Evolutionary conservation across 2,797 vertebrate species (phyloP).

Genomic region (Sitta carolinensis): DNA sequence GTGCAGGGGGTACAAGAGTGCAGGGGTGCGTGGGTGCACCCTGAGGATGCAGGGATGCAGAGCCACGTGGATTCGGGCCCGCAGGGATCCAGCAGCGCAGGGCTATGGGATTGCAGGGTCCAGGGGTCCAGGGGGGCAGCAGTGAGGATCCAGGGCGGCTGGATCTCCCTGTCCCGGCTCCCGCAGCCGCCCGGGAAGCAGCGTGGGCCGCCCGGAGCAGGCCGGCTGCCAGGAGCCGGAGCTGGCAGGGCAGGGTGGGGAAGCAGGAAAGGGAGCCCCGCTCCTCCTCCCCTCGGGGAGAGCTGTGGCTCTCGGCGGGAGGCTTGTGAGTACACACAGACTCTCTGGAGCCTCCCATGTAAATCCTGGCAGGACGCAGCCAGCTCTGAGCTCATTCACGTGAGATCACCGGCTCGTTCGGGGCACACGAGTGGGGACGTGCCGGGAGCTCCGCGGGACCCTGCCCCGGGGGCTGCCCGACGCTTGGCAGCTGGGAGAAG

Average conservation of each 20-base stretch:
- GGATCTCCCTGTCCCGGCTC: not conserved
- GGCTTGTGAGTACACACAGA: conserved; percentile 55
- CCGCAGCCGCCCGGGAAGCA: not conserved
- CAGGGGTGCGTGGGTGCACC: rapidly evolving
- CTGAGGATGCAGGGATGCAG: not conserved
- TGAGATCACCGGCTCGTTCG: conserved; percentile 30
- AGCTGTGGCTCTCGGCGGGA: conserved; percentile 50
- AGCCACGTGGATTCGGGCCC: rapidly evolving
- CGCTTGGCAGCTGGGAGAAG: not conserved
- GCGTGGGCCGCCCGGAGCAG: conserved; percentile 5
- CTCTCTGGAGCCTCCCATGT: conserved; percentile 68
- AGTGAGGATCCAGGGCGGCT: not conserved
- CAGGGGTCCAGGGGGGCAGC: too few relatives aligned
- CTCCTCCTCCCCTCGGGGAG: conserved; percentile 50
- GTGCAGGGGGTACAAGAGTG: not conserved
- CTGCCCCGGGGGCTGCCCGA: not conserved
- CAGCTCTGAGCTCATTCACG: conserved; percentile 64
- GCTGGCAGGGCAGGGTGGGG: conserved; percentile 55
- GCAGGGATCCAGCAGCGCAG: not conserved
- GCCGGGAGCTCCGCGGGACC: not conserved
- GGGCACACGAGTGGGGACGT: not conserved
- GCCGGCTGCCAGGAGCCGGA: not conserved
- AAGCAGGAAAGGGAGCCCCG: conserved; percentile 46
- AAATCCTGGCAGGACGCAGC: conserved; percentile 60
- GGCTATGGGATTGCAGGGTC: too few relatives aligned